These are phyloP conservation scores for Plotosus lineatus DNA, from an alignment of 2,113 vertebrate genomes.

Conservation along the genomic window DNA sequence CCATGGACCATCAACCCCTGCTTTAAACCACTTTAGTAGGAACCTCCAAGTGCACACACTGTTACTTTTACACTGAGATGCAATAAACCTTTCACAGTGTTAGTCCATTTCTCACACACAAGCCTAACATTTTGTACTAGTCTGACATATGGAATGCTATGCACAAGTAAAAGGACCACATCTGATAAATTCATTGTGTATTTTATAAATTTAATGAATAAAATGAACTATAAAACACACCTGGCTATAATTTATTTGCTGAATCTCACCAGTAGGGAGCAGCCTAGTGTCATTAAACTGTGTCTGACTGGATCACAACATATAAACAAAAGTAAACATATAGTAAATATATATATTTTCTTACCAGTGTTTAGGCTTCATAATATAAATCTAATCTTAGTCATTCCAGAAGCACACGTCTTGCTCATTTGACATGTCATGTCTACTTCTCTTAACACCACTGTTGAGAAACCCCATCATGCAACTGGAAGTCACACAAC, in stretches of 20 bases:
- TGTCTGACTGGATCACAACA: background rate
- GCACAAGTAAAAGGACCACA: background rate
- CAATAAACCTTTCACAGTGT: background rate
- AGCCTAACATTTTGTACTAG: background rate
- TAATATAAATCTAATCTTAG: background rate
- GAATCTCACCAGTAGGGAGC: background rate
- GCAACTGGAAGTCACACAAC: constrained; percentile 12
- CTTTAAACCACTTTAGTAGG: background rate
- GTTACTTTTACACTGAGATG: background rate
- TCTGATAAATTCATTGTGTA: background rate
- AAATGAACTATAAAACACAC: background rate
- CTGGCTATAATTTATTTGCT: background rate
- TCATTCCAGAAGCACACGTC: background rate
- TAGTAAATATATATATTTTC: background rate
- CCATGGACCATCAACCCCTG: background rate
- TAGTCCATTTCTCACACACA: background rate
- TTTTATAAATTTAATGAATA: background rate
- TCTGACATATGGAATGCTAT: too few species aligned
- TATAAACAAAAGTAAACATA: background rate
- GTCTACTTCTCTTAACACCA: background rate
- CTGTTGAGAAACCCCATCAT: constrained; percentile 30
- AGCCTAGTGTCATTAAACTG: background rate
- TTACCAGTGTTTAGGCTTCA: constrained; percentile 13
- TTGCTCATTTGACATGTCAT: background rate
- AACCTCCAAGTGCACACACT: background rate